These are phyloP conservation scores for Ranitomeya imitator DNA, from an alignment of 2,113 vertebrate genomes.

Conservation along the genomic window DNA sequence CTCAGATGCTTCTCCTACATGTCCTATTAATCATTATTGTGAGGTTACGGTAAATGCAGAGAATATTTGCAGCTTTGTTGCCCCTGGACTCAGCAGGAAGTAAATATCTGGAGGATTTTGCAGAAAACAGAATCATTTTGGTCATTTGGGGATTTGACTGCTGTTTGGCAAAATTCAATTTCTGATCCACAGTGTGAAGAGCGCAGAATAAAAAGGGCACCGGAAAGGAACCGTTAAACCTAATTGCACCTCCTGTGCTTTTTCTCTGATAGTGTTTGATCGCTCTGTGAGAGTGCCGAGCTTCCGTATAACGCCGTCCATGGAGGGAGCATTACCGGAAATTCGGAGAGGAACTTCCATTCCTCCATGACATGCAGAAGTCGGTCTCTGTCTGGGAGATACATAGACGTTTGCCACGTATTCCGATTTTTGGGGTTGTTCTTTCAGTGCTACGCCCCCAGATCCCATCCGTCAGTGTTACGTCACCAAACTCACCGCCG, in stretches of 20 bases:
- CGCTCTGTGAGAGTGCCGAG: constrained; percentile 35
- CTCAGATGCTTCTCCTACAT: not conserved
- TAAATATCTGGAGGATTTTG: constrained; percentile 48
- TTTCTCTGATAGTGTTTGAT: constrained; percentile 61
- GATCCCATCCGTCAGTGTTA: too few species aligned
- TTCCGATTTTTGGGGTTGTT: too few species aligned
- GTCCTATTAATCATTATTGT: not conserved
- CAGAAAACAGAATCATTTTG: constrained; percentile 55
- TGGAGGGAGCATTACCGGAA: not conserved
- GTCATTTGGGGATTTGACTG: constrained; percentile 57
- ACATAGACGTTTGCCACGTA: too few species aligned
- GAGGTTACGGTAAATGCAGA: not conserved
- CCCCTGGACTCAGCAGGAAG: constrained; percentile 25
- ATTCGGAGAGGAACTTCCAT: too few species aligned
- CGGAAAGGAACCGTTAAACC: constrained; percentile 51
- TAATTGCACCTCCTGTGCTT: constrained; percentile 63
- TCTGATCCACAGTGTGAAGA: constrained; percentile 58
- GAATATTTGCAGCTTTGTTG: not conserved
- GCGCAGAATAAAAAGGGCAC: constrained; percentile 30
- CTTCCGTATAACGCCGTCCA: constrained; percentile 31
- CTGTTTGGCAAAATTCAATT: constrained; percentile 60
- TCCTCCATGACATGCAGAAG: too few species aligned
- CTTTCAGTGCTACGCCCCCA: too few species aligned
- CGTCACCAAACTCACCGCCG: too few species aligned
- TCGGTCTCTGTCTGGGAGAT: too few species aligned